phyloP scores from a whole-genome alignment of 2,113 vertebrate genomes.

The Alexandromys fortis region DNA sequence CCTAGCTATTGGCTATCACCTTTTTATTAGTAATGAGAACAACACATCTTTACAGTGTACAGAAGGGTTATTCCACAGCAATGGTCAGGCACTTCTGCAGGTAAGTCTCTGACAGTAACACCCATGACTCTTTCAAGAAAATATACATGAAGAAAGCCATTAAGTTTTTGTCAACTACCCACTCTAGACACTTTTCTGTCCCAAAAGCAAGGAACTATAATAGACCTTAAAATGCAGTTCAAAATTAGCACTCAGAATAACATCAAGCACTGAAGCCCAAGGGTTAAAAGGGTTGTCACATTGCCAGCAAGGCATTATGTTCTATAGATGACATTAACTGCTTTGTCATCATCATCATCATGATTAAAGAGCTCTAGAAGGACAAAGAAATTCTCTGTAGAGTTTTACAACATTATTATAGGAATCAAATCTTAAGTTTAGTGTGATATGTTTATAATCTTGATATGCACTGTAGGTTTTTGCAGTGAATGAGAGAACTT shows the following conservation, averaged over 20 bases:
- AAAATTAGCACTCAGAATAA: neutral
- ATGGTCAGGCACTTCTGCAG: neutral
- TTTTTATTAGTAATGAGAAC: neutral
- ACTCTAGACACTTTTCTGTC: neutral
- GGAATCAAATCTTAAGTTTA: conserved; percentile 6
- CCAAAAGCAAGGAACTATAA: neutral
- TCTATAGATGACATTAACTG: neutral
- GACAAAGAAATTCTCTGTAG: neutral
- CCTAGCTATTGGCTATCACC: neutral
- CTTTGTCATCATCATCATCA: neutral
- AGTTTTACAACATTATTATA: neutral
- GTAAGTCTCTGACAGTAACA: neutral
- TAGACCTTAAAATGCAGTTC: neutral
- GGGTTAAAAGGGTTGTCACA: neutral
- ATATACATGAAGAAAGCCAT: neutral
- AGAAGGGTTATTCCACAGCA: neutral
- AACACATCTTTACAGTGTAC: neutral
- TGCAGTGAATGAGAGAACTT: conserved; percentile 14
- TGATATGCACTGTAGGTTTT: neutral
- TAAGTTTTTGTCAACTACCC: neutral
- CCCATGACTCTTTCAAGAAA: neutral
- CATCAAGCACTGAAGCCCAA: neutral
- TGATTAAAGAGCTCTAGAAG: neutral
- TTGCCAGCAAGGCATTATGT: neutral
- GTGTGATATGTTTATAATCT: neutral